Percentiles rank a stretch among this genome's conserved stretches.
Conservation (phyloP, 2,797 vertebrate species). For the Zalophus californianus region DNA sequence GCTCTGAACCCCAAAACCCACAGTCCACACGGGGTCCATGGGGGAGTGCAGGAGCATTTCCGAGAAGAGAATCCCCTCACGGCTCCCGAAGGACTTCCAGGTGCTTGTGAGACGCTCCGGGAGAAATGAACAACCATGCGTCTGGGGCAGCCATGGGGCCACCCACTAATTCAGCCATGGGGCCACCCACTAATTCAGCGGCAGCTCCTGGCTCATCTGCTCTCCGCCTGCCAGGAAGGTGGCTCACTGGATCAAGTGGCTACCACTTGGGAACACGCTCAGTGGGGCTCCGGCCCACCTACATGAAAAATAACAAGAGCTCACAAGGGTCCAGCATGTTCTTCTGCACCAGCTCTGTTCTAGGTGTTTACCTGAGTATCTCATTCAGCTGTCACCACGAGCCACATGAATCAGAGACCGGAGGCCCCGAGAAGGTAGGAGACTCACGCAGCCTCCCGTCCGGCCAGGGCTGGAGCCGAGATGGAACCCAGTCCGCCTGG, state of each 20-base stretch:
- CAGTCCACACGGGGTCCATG: neutral
- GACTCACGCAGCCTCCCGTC: accelerated
- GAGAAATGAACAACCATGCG: accelerated
- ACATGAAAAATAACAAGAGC: accelerated
- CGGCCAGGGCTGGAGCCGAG: neutral
- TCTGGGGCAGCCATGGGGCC: neutral
- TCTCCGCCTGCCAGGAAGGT: neutral
- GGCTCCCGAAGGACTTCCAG: accelerated
- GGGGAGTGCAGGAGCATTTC: accelerated
- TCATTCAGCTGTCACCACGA: neutral
- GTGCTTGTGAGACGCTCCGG: neutral
- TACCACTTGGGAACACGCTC: accelerated
- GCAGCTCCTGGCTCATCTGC: accelerated
- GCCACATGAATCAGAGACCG: neutral
- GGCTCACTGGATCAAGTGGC: accelerated
- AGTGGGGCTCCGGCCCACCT: neutral
- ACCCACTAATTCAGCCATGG: accelerated
- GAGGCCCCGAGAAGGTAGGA: neutral
- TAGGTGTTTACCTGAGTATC: neutral
- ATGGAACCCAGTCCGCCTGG: neutral
- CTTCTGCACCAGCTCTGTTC: neutral
- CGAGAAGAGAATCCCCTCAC: too few relatives aligned
- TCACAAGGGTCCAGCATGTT: neutral
- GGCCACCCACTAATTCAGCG: accelerated
- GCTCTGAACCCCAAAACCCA: accelerated